A percentile compares a stretch with the other conserved stretches of the same genome.
phyloP scores from a whole-genome alignment of 2,797 vertebrate genomes.

The Phataginus tetradactyla region DNA sequence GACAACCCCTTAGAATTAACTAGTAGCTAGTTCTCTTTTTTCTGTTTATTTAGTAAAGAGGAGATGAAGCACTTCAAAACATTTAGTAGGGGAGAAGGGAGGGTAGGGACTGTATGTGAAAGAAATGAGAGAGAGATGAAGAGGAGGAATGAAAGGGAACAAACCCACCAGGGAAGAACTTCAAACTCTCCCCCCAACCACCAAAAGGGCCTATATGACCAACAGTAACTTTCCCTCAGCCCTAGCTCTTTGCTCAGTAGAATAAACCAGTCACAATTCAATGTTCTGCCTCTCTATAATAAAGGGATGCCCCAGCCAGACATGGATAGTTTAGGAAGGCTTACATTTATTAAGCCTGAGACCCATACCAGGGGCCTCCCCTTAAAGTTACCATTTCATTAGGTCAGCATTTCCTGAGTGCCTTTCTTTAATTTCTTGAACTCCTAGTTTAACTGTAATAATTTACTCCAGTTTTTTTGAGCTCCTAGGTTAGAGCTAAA shows the following conservation, averaged over 20 bases:
- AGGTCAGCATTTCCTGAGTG: background rate
- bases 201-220: background rate
- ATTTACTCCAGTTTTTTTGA: background rate
- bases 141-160: background rate
- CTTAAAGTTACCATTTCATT: conserved; percentile 32
- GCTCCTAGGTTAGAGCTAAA: background rate
- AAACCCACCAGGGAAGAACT: background rate
- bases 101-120: background rate
- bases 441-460: background rate
- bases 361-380: background rate
- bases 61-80: conserved; percentile 20
- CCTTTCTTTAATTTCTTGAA: conserved; percentile 13
- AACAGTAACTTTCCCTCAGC: background rate
- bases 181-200: background rate
- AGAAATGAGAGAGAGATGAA: background rate
- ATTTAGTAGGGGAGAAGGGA: background rate
- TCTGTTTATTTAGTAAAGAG: conserved; percentile 31
- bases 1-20: conserved; percentile 57
- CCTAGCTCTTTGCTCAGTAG: conserved; percentile 27
- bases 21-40: conserved; percentile 28
- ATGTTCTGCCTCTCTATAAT: background rate
- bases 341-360: conserved; percentile 1
- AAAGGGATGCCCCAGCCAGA: background rate
- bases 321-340: background rate
- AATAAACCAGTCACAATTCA: background rate